Evolutionary conservation across 1,140 invertebrate species (phyloP).

Genomic region (Pteromalus puparum): DNA sequence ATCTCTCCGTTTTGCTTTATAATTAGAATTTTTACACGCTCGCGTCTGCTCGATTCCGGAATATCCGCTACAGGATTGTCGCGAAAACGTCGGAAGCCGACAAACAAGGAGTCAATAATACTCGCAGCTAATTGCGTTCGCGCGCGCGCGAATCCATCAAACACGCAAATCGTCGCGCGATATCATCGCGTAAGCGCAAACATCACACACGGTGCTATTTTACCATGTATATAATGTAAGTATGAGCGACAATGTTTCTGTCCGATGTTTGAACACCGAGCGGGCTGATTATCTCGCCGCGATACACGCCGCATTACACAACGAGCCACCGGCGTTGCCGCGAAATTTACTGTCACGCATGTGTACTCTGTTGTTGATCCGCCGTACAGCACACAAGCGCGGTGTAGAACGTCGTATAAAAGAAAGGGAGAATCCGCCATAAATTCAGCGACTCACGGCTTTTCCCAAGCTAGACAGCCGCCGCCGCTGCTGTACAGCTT

Average conservation of each 20-base stretch:
- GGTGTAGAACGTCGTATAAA: no score
- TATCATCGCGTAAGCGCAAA: slow-evolving; percentile 5
- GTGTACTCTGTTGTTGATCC: neutral
- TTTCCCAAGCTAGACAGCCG: no score
- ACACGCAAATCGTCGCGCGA: slow-evolving; percentile 4
- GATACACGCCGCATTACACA: neutral
- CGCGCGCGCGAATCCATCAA: neutral
- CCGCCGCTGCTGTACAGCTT: no score
- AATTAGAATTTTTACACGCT: neutral
- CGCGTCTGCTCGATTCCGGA: no score
- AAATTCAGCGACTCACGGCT: no score
- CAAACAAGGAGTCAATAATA: neutral
- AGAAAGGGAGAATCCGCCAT: no score
- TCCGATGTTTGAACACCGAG: neutral
- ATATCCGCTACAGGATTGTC: no score
- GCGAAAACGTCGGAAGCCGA: no score
- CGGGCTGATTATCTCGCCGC: slow-evolving; percentile 21
- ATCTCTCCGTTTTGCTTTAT: neutral
- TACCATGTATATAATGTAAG: neutral
- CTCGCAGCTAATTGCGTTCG: neutral
- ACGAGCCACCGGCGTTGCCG: neutral
- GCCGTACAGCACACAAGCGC: neutral
- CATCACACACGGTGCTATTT: neutral
- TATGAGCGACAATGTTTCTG: slow-evolving; percentile 17
- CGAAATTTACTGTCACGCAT: slow-evolving; percentile 2